phyloP scores from a whole-genome alignment of 1,140 invertebrate genomes.

The Drosophila rhopaloa region DNA sequence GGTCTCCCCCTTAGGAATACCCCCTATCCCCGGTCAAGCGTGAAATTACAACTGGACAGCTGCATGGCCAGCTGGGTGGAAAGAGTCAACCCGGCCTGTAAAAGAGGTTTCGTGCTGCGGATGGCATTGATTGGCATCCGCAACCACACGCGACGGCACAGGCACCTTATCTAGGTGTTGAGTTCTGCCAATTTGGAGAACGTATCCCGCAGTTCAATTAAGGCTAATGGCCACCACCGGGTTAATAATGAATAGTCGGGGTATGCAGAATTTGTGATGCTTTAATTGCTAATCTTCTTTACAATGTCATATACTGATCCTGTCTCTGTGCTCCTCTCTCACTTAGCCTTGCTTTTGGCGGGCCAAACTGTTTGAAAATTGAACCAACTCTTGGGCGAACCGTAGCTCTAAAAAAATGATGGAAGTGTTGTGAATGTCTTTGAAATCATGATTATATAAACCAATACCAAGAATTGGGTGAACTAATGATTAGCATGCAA shows the following conservation, averaged over 20 bases:
- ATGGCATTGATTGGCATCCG: constrained; percentile 38
- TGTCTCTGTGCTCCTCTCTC: constrained; percentile 15
- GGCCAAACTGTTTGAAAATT: constrained; percentile 76
- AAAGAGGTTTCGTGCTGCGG: constrained; percentile 15
- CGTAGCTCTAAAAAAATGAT: constrained; percentile 70
- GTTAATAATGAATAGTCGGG: constrained; percentile 46
- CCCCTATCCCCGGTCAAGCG: constrained; percentile 16
- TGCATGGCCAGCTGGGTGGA: constrained; percentile 24
- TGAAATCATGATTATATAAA: neutral
- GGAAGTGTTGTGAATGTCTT: constrained; percentile 25
- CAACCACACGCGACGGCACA: constrained; percentile 34
- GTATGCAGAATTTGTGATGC: constrained; percentile 22
- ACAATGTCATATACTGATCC: constrained; percentile 28
- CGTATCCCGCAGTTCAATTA: constrained; percentile 40
- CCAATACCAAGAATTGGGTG: neutral
- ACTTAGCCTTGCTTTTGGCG: constrained; percentile 56
- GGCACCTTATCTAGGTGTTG: constrained; percentile 36
- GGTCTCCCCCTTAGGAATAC: constrained; percentile 1
- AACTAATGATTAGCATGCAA: neutral
- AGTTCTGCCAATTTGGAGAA: constrained; percentile 45
- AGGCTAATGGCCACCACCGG: constrained; percentile 40
- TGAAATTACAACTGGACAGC: constrained; percentile 47
- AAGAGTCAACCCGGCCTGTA: constrained; percentile 22
- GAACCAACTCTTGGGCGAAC: constrained; percentile 71
- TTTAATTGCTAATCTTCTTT: constrained; percentile 57